These are phyloP conservation scores for Papilio dardanus DNA, from an alignment of 1,140 invertebrate species.

Conservation along the genomic window DNA sequence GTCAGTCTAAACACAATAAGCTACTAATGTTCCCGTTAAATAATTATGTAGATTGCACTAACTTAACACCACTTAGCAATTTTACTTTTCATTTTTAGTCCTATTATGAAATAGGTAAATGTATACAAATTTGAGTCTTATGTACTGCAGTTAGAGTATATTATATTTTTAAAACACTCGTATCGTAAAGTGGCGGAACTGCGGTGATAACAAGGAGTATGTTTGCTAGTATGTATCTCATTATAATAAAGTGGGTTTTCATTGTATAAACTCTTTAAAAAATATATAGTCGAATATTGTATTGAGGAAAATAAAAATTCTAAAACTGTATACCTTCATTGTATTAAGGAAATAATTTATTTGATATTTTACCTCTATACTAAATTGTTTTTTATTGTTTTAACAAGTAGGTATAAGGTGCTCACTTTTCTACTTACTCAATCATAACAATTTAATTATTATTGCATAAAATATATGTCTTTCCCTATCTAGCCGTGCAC, in stretches of 20 bases:
- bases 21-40: neutral
- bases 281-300: too few species aligned
- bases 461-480: too few species aligned
- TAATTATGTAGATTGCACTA: neutral
- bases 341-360: too few species aligned
- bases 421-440: too few species aligned
- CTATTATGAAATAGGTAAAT: neutral
- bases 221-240: slow-evolving; percentile 2
- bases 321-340: too few species aligned
- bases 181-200: slow-evolving; percentile 26
- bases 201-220: neutral
- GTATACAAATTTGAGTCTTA: neutral
- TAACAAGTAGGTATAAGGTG: too few species aligned
- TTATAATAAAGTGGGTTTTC: neutral
- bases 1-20: neutral
- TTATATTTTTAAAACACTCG: slow-evolving; percentile 8
- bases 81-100: neutral
- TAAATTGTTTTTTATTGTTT: too few species aligned
- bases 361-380: too few species aligned
- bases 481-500: too few species aligned
- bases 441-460: too few species aligned
- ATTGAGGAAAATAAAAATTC: too few species aligned
- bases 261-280: too few species aligned
- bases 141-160: neutral
- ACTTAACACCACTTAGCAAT: neutral